Percentiles rank a stretch among this genome's conserved stretches.
These are phyloP conservation scores for Drosophila oshimai DNA, from an alignment of 1,140 invertebrate species.

Conservation along the genomic window DNA sequence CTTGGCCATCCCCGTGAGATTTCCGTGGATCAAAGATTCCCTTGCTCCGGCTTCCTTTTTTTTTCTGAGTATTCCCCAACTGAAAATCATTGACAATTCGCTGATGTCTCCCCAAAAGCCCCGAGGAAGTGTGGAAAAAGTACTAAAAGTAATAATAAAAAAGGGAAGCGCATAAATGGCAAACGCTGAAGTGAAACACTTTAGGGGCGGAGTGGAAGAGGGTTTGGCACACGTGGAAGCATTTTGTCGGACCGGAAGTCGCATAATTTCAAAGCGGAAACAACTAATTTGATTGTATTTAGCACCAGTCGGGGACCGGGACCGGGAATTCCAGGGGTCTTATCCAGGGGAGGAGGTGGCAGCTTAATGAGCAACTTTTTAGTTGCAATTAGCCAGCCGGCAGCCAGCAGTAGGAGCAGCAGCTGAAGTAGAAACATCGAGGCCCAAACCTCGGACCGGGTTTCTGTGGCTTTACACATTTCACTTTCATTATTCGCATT, in stretches of 20 bases:
- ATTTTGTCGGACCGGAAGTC: slow-evolving; percentile 64
- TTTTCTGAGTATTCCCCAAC: slow-evolving; percentile 5
- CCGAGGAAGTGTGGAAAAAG: neutral
- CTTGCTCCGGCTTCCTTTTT: neutral
- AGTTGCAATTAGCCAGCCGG: slow-evolving; percentile 69
- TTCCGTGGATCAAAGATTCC: slow-evolving; percentile 7
- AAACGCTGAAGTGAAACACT: neutral
- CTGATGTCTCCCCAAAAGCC: slow-evolving; percentile 20
- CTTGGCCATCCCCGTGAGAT: neutral
- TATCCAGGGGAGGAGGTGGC: slow-evolving; percentile 4
- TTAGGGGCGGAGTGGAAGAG: neutral
- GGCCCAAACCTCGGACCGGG: neutral
- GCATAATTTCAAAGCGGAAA: slow-evolving; percentile 70
- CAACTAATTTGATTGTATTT: slow-evolving; percentile 75
- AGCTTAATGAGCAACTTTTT: slow-evolving; percentile 75
- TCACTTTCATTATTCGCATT: slow-evolving; percentile 72
- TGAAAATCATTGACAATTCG: slow-evolving; percentile 42
- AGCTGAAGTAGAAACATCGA: slow-evolving; percentile 4
- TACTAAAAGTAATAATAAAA: neutral
- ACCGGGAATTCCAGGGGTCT: neutral
- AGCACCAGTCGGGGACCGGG: slow-evolving; percentile 28
- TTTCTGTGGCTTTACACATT: slow-evolving; percentile 57
- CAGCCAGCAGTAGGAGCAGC: neutral
- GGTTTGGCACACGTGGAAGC: slow-evolving; percentile 44
- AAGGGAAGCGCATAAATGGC: slow-evolving; percentile 10